Evolutionary conservation across 2,888 invertebrate genomes (phyloP), one percentile per base, ranked within the genome.

Genomic region (Busseola fusca): DNA sequence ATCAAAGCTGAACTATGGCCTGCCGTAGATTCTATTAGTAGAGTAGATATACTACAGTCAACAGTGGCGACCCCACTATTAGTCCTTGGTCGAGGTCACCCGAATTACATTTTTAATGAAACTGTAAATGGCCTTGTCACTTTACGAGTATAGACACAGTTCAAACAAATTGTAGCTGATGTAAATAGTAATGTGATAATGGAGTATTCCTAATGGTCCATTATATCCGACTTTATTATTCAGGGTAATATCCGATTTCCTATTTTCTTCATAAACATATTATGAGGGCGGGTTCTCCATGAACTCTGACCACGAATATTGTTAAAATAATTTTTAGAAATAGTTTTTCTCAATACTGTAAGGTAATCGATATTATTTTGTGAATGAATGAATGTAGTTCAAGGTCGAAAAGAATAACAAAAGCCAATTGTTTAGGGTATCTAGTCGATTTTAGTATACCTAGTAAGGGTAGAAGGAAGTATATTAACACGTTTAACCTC

Each of bases 81-180:
- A 56, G 56, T 66, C 63, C 63, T 64, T 72, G 64, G 69, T 64
- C 59, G 73, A 81, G 69, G 50, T 59, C 60, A 64, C 42, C 40
- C 6, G 59, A 59, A 74, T 64, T 65, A 71, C 62, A 76, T 72
- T 76, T 80, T 72, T 80, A 80, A 80, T 72, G 72, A 76, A 76
- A 67, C 64, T 59, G 54, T 57, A 21, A 69, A 64, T 56, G 66
- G 27, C 80, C 80, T 79, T 79, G 78, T 40, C 65, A 30, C 64
- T 52, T 64, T 30, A 70, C 64, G 21, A 42, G 59, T 62, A 52
- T 54, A 52, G 37, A 52, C 34, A 54, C 30, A 7, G 40, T 64
- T 48, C 40, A 59, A 54, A 76, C 62, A 58, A 30, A 63, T 27
- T 54, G 63, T 72, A 30, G 16, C 30, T 37, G 45, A 59, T 59